Percentiles rank a stretch among this genome's conserved stretches.
phyloP scores from a whole-genome alignment of 1,140 invertebrate species.

The Harpegnathos saltator region DNA sequence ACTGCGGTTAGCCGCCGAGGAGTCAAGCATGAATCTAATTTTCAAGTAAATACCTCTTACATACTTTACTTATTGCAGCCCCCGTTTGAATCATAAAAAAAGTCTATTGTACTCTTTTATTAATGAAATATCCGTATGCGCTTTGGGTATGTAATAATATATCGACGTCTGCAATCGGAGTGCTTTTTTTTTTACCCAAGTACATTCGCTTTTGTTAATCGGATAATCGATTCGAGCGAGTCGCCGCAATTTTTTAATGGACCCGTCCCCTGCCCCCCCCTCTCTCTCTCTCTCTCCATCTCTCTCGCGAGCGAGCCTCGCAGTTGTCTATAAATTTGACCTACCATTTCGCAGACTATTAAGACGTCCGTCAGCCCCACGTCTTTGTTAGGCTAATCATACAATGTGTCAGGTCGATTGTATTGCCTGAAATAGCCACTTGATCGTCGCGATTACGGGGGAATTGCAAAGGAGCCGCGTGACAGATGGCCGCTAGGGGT shows the following conservation, averaged over 20 bases:
- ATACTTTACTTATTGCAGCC: no score
- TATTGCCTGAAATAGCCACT: constrained; percentile 59
- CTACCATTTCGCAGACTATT: constrained; percentile 31
- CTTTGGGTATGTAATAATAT: no score
- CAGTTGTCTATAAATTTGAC: constrained; percentile 31
- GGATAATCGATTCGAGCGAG: neutral
- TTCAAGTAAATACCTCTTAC: no score
- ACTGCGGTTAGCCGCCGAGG: no score
- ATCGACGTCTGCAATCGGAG: neutral
- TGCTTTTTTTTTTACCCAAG: neutral
- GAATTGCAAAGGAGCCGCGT: constrained; percentile 22
- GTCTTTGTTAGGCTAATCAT: constrained; percentile 60
- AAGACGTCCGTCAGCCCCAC: constrained; percentile 37
- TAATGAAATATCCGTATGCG: no score
- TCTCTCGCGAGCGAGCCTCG: neutral
- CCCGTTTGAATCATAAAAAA: no score
- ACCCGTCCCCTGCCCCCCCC: no score
- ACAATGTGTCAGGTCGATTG: constrained; percentile 53
- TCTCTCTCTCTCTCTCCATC: no score
- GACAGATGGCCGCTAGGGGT: no score
- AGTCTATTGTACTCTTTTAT: no score
- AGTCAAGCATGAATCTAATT: no score
- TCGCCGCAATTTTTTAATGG: constrained; percentile 23
- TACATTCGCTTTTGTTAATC: neutral
- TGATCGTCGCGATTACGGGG: constrained; percentile 63